Evolutionary conservation across 2,888 invertebrate genomes (phyloP), one percentile per base, ranked within the genome.

Genomic region (Cartodere bifasciata): DNA sequence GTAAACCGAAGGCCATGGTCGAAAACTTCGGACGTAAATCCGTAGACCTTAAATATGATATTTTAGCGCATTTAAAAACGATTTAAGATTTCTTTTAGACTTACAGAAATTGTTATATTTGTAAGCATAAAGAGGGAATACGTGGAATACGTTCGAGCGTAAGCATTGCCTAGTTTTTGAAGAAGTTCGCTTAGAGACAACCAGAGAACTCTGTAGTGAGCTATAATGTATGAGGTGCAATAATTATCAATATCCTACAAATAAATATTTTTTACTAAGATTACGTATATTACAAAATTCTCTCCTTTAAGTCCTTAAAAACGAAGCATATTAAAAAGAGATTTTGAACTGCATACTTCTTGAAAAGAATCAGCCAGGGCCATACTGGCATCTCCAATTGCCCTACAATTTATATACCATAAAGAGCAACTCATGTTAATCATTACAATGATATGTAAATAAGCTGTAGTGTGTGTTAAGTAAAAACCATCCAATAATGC

Each of bases 371-470:
- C 50, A 1, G 59, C 59, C 10, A 60, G 42, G 3, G 55, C 53
- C 29, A 49, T 46, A 37, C 60, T 60, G 0, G 75, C 76, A 22
- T 71, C 68, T 46, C 70, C 72, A 34, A 76, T 72, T 2, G 70
- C 76, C 45, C 70, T 65, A 36, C 74, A 75, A 49, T 76, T 77
- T 31, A 76, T 76, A 44, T 73, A 76, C 76, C 76, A 76, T 2
- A 77, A 58, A 0, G 75, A 74, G 37, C 74, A 75, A 48, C 75
- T 76, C 77, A 77, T 77, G 44, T 77, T 77, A 28, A 76, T 72
- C 72, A 75, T 76, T 0, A 68, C 75, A 16, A 76, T 71, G 25
- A 76, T 75, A 43, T 77, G 77, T 46, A 68, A 69, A 46, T 73
- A 73, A 0, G 71, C 72, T 2, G 57, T 54, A 1, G 75, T 76